phyloP scores from a whole-genome alignment of 2,113 vertebrate genomes.

The Centropus bengalensis region DNA sequence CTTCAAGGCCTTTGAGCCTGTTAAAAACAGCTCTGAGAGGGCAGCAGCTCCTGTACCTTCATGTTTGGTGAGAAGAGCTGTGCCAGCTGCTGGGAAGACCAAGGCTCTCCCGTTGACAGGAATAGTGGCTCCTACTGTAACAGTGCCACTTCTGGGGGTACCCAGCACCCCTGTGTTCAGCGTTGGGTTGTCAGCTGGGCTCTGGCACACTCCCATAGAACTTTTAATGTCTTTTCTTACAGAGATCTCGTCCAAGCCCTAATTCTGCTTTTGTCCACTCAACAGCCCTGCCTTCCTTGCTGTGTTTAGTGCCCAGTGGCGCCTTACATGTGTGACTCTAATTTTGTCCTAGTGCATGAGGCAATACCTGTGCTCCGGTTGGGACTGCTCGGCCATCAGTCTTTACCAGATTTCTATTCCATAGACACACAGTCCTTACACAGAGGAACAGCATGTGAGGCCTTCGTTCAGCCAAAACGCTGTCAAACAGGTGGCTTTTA shows the following conservation, averaged over 20 bases:
- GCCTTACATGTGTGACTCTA: accelerated
- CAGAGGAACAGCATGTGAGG: conserved; percentile 31
- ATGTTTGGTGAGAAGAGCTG: not conserved
- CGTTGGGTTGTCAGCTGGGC: not conserved
- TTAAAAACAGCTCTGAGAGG: not conserved
- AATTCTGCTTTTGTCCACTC: not conserved
- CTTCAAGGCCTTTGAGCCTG: not conserved
- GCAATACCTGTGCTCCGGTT: not conserved
- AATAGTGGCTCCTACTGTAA: not conserved
- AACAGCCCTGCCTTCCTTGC: not conserved
- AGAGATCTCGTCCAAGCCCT: not conserved
- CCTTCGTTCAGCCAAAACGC: not conserved
- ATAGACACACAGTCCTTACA: not conserved
- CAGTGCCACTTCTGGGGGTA: not conserved
- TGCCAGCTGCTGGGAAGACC: not conserved
- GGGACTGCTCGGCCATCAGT: not conserved
- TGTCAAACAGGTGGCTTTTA: conserved; percentile 64
- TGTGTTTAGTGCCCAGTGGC: not conserved
- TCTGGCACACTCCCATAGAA: not conserved
- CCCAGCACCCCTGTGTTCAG: not conserved
- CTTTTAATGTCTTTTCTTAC: not conserved
- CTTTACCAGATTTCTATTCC: not conserved
- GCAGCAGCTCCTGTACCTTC: not conserved
- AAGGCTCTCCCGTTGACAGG: not conserved
- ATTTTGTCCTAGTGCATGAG: not conserved